Base-by-base conservation (phyloP, 2,888 invertebrate species). In the Himalopsyche tibetana region DNA sequence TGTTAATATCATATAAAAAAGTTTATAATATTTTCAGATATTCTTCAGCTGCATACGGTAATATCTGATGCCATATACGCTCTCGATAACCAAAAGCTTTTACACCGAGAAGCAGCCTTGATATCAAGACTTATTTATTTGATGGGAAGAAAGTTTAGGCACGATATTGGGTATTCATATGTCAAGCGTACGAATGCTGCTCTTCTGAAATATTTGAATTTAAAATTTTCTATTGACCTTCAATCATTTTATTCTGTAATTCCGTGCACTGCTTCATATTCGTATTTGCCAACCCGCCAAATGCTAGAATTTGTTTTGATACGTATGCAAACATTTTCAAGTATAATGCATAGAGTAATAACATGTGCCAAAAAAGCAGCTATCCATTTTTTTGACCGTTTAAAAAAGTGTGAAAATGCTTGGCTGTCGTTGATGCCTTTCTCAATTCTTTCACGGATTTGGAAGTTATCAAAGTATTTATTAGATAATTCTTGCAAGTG, bases 71-170 rank as follows among this genome's bases (percentile, higher is more conserved):
- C 86, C 12, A 80, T 88, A 12, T 80, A 55, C 11, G 38, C 85
- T 42, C 38, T 89, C 28, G 81, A 91, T 12, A 92, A 92, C 63
- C 93, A 94, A 89, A 91, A 92, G 11, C 91, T 93, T n/a, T 90
- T 94, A 8, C 93, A 94, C 85, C 91, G 91, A 82, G 94, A 94
- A 90, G 93, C 94, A 88, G 94, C 94, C 4, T 89, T 94, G 86
- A 90, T 94, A 2, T 94, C 94, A 80, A 92, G 94, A 89, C 91
- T 94, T 89, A 90, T 94, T 42, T 95, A 95, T 89, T 93, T 94
- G 89, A 94, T 93, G 91, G 94, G 94, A 88, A 93, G 92, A 86
- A 94, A 94, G 90, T 94, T 94, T 89, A 91, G 94, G 19, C 93
- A 91, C 88, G 94, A 94, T 88, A 94, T 94, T 86, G 94, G 94